Conservation (phyloP, 2,797 vertebrate genomes). For the Dryobates pubescens region DNA sequence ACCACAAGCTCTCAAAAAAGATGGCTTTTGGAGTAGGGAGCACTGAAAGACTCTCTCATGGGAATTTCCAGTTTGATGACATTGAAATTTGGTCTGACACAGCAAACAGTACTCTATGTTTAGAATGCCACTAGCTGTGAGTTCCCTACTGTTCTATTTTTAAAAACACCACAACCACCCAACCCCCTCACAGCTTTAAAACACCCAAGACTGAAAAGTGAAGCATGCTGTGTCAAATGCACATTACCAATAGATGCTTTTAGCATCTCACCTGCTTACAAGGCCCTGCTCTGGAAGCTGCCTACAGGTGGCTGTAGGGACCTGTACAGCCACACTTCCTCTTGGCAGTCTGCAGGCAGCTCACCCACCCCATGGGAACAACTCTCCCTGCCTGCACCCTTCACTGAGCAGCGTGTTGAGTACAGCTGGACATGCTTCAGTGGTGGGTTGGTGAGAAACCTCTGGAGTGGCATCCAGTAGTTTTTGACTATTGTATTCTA, state of each 20-base stretch:
- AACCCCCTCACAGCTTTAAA: not conserved
- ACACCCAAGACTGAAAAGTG: not conserved
- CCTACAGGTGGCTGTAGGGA: not conserved
- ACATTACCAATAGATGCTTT: not conserved
- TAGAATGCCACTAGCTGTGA: not conserved
- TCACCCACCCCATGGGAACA: not conserved
- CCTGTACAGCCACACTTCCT: not conserved
- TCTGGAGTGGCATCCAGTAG: not conserved
- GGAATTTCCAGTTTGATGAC: not conserved
- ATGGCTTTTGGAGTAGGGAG: not conserved
- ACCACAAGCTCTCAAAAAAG: not conserved
- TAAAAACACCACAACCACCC: rapidly evolving
- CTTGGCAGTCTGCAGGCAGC: not conserved
- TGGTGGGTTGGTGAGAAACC: not conserved
- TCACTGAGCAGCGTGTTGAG: not conserved
- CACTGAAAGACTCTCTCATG: not conserved
- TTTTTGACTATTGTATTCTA: not conserved
- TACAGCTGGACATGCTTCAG: not conserved
- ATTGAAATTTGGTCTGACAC: not conserved
- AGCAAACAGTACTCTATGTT: not conserved
- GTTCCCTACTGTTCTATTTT: not conserved
- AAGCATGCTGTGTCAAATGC: not conserved
- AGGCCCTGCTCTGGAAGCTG: not conserved
- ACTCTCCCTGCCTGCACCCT: not conserved
- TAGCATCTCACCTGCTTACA: not conserved